Percentiles rank a stretch among this genome's conserved stretches.
Conservation (phyloP, 2,113 vertebrate species). For the Gambusia holbrooki region DNA sequence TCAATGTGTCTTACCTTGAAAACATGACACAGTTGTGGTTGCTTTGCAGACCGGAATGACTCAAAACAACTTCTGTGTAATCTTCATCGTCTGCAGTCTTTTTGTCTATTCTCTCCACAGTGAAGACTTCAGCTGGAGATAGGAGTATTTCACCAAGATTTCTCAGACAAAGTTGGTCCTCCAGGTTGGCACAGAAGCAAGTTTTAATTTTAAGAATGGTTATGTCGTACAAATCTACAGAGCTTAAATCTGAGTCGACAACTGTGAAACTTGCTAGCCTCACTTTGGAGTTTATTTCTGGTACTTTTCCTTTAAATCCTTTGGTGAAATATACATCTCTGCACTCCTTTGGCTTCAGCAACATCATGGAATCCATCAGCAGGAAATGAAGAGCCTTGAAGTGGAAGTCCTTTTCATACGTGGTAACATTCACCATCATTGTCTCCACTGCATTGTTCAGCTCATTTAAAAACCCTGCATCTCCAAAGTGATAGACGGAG, state of each 20-base stretch:
- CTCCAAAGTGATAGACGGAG: neutral
- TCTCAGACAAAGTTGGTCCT: constrained; percentile 2
- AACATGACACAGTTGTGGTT: constrained; percentile 53
- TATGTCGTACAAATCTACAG: rapidly evolving
- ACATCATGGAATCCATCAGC: constrained; percentile 63
- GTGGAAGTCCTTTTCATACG: constrained; percentile 56
- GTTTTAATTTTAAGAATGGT: constrained; percentile 62
- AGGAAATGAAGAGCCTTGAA: constrained; percentile 79
- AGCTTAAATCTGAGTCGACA: rapidly evolving
- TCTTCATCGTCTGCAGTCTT: rapidly evolving
- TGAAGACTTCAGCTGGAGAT: constrained; percentile 75
- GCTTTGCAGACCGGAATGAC: neutral
- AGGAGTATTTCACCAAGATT: constrained; percentile 27
- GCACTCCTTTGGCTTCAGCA: constrained; percentile 31
- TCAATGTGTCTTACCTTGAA: constrained; percentile 59
- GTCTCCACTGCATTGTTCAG: constrained; percentile 45
- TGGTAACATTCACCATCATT: constrained; percentile 31
- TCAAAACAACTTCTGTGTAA: constrained; percentile 45
- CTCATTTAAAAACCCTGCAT: rapidly evolving
- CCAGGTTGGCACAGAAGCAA: constrained; percentile 61
- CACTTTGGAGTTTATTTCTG: constrained; percentile 7
- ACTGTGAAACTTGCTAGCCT: constrained; percentile 62
- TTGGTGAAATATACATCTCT: constrained; percentile 8
- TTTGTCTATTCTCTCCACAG: constrained; percentile 5
- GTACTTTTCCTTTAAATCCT: neutral